Base-by-base conservation (phyloP, 2,888 invertebrate species). In the Ypsolopha scabrella region DNA sequence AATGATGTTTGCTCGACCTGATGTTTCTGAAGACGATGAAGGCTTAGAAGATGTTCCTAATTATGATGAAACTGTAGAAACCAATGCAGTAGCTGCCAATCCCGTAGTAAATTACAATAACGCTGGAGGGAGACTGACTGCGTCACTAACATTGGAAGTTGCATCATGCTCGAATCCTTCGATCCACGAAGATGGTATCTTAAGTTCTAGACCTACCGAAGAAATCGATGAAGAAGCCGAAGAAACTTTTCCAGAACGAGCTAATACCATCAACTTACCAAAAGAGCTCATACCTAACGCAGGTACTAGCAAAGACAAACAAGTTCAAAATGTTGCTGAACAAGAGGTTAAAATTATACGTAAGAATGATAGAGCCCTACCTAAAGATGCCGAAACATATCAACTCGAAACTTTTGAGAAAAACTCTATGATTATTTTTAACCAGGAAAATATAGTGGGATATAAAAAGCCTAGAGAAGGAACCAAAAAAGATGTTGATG, bases 381-480 rank as follows among this genome's bases (percentile, higher is more conserved):
- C 63, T 1, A 74, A 68, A 56, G 48, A 65, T 10, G 72, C 74
- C 0, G 38, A 54, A 0, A 80, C 81, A 0, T 81, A 82, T 50
- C 68, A 75, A 62, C 55, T 82, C 46, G 80, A 82, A 55, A 72
- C 54, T 2, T 81, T 77, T 61, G 62, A 72, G n/a, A 75, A 77
- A 55, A 72, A 80, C 48, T 65, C 60, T n/a, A 50, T 82, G 33
- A 55, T 80, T 7, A 76, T 82, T 51, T 75, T 82, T 39, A 80
- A 81, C 60, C 80, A 80, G 52, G 65, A 67, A 47, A 64, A 68
- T 13, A 60, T 57, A 8, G 62, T 64, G 10, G 75, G 70, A 0
- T 68, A 69, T 24, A 24, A 24, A 48, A 57, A 57, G n/a, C 68
- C 69, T 0, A 67, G 81, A 52, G 41, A 57, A 10, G 82, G 81